phyloP scores from a whole-genome alignment of 2,113 vertebrate species.

The Atlantisia rogersi region DNA sequence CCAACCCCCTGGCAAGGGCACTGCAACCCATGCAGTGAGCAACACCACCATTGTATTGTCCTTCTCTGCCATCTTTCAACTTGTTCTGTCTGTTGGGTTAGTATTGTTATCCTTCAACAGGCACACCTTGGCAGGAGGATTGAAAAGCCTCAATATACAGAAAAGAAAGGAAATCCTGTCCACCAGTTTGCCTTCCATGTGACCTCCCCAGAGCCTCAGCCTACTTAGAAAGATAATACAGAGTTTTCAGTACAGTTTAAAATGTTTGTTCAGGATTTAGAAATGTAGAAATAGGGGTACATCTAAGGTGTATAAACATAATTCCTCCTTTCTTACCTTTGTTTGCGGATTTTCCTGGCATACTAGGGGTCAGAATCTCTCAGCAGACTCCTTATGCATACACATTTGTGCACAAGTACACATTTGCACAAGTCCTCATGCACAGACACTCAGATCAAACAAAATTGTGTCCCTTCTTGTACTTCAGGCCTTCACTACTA shows the following conservation, averaged over 20 bases:
- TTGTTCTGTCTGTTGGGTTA: background rate
- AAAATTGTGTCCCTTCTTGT: background rate
- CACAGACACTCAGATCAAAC: background rate
- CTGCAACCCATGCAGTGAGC: background rate
- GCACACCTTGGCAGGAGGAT: background rate
- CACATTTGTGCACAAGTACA: fast-evolving
- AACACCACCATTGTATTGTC: background rate
- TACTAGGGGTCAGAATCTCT: background rate
- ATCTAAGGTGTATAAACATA: background rate
- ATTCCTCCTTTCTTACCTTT: background rate
- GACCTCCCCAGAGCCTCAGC: background rate
- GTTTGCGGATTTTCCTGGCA: background rate
- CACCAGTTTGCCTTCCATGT: background rate
- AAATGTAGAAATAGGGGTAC: background rate
- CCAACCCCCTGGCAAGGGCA: background rate
- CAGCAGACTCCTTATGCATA: background rate
- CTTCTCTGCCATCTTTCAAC: background rate
- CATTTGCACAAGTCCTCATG: fast-evolving
- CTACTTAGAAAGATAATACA: background rate
- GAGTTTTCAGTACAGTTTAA: background rate
- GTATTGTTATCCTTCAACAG: background rate
- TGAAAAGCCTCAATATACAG: background rate
- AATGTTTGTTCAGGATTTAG: background rate
- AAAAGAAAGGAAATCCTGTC: background rate
- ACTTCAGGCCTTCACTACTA: background rate